A percentile compares a stretch with the other conserved stretches of the same genome.
These are phyloP conservation scores for Stomatorhinus walkeri DNA, from an alignment of 2,797 vertebrate genomes.

Conservation along the genomic window DNA sequence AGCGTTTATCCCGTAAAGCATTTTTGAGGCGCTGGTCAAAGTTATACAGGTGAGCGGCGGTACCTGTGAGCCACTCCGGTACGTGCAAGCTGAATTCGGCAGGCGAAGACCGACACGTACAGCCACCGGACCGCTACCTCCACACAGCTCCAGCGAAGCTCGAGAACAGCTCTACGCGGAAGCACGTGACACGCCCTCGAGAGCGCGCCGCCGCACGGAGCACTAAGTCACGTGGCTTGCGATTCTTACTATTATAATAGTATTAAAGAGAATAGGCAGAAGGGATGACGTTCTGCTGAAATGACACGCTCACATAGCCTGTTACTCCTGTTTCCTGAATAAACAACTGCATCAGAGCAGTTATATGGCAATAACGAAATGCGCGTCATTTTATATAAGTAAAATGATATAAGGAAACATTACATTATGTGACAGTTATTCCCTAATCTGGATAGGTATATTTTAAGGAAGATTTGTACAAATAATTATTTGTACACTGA, in stretches of 20 bases:
- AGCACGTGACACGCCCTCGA: slow-evolving; percentile 21
- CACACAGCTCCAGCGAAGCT: not conserved
- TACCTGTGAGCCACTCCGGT: not conserved
- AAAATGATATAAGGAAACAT: not conserved
- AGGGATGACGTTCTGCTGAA: not conserved
- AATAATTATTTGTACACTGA: not conserved
- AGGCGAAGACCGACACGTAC: not conserved
- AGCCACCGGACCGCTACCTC: not conserved
- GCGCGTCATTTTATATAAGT: not conserved
- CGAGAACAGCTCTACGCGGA: not conserved
- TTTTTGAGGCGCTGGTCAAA: not conserved
- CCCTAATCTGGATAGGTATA: not conserved
- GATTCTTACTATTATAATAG: not conserved
- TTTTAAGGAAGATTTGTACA: not conserved
- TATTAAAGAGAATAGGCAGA: not conserved
- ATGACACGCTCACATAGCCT: not conserved
- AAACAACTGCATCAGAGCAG: not conserved
- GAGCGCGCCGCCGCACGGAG: not conserved
- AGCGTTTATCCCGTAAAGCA: not conserved
- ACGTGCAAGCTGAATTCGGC: not conserved
- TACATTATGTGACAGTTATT: not conserved
- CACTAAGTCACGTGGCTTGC: not conserved
- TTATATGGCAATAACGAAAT: not conserved
- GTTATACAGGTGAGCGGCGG: not conserved
- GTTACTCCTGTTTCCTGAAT: not conserved